Conservation (phyloP, 1,140 invertebrate species). For the Zaprionus africanus region DNA sequence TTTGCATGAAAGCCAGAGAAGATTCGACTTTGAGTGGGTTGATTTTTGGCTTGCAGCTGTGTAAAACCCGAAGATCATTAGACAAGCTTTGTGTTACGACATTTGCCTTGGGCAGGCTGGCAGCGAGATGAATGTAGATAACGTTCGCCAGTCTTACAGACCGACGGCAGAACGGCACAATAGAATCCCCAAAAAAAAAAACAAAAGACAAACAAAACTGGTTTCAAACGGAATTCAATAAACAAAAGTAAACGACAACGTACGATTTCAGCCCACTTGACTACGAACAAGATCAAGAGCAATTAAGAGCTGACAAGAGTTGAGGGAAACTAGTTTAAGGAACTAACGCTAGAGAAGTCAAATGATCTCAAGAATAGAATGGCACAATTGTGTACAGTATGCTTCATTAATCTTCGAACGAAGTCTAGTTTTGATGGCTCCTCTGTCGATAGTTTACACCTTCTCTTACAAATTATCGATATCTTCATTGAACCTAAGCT, state of each 20-base stretch:
- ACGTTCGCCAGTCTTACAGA: slow-evolving; percentile 7
- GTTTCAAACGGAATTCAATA: slow-evolving; percentile 32
- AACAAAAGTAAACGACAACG: slow-evolving; percentile 38
- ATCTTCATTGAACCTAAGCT: background rate
- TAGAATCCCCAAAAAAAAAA: slow-evolving; percentile 12
- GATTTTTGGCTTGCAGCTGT: slow-evolving; percentile 44
- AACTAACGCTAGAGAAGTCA: background rate
- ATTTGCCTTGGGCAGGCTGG: slow-evolving; percentile 26
- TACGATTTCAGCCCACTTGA: slow-evolving; percentile 1
- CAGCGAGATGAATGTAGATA: slow-evolving; percentile 16
- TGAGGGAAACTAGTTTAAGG: slow-evolving; percentile 1
- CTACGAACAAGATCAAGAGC: slow-evolving; percentile 30
- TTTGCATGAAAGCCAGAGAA: slow-evolving; percentile 44
- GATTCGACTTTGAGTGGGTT: slow-evolving; percentile 60
- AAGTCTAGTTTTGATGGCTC: too few species aligned
- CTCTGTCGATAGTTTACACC: too few species aligned
- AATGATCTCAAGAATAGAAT: background rate
- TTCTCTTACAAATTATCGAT: too few species aligned
- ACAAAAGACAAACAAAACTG: slow-evolving; percentile 30
- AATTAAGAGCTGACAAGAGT: slow-evolving; percentile 15
- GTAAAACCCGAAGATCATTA: slow-evolving; percentile 64
- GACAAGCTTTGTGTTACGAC: slow-evolving; percentile 47
- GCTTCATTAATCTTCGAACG: too few species aligned
- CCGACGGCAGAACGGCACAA: slow-evolving; percentile 14
- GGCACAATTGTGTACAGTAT: background rate